A percentile compares a stretch with the other conserved stretches of the same genome.
Conservation (phyloP, 2,888 invertebrate species). For the Fissipunctia ypsillon region DNA sequence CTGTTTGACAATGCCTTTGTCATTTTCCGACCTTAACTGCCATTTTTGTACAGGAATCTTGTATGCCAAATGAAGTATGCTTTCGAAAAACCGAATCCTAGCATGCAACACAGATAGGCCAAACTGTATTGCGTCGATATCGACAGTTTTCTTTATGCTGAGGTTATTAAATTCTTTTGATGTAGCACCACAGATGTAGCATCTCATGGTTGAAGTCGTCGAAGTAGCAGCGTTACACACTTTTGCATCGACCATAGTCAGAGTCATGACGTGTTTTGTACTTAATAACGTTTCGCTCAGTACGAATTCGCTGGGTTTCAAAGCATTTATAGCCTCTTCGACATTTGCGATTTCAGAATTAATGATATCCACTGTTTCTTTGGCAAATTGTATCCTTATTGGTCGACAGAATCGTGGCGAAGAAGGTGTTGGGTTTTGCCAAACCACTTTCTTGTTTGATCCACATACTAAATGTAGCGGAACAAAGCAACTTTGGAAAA, state of each 20-base stretch:
- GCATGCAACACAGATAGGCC: too few relatives aligned
- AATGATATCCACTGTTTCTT: constrained; percentile 62
- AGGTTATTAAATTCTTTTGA: constrained; percentile 33
- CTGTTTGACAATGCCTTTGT: neutral
- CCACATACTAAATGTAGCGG: constrained; percentile 60
- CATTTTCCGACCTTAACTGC: too few relatives aligned
- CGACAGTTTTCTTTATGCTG: neutral
- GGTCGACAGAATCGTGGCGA: constrained; percentile 68
- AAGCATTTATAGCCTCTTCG: constrained; percentile 24
- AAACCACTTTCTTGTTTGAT: constrained; percentile 58
- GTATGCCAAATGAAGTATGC: too few relatives aligned
- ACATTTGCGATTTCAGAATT: constrained; percentile 63
- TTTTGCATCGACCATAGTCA: constrained; percentile 48
- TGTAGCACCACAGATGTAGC: constrained; percentile 27
- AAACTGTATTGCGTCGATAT: constrained; percentile 18
- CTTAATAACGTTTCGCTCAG: neutral
- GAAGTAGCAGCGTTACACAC: constrained; percentile 38
- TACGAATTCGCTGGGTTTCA: constrained; percentile 14
- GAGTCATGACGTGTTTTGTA: constrained; percentile 11
- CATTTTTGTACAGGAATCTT: too few relatives aligned
- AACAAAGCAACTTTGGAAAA: constrained; percentile 67
- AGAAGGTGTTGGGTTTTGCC: constrained; percentile 66
- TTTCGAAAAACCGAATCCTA: too few relatives aligned
- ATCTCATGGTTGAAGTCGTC: constrained; percentile 25
- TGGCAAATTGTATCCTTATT: constrained; percentile 63